These are phyloP conservation scores for Ceratitis capitata DNA, from an alignment of 1,140 invertebrate species.

Conservation along the genomic window DNA sequence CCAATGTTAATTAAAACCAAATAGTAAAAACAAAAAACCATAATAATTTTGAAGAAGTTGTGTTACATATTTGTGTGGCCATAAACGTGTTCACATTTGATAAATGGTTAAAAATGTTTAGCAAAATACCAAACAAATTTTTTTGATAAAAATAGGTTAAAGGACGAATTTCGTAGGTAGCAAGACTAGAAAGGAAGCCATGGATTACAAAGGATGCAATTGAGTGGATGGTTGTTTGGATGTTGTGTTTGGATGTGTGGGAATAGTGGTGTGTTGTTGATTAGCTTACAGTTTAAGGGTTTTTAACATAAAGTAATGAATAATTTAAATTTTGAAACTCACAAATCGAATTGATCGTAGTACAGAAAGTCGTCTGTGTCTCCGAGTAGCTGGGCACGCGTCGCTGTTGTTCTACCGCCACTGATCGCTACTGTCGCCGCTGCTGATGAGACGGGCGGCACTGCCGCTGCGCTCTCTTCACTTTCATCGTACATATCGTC, in stretches of 20 bases:
- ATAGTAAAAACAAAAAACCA: neutral
- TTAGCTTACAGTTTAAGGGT: conserved; percentile 32
- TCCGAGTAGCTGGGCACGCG: conserved; percentile 45
- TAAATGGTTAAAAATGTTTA: neutral
- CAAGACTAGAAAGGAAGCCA: conserved; percentile 41
- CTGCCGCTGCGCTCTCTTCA: conserved; percentile 38
- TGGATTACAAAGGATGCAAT: conserved; percentile 50
- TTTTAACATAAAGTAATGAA: neutral
- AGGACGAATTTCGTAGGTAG: neutral
- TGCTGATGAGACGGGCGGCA: neutral
- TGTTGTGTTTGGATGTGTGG: neutral
- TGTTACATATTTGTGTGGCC: neutral
- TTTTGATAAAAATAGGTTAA: neutral
- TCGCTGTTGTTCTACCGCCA: neutral
- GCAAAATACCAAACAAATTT: neutral
- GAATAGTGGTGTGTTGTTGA: neutral
- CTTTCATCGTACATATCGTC: conserved; percentile 42
- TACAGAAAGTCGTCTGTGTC: conserved; percentile 56
- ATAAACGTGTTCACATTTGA: neutral
- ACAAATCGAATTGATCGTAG: conserved; percentile 59
- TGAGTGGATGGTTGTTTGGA: neutral
- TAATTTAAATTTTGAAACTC: conserved; percentile 48
- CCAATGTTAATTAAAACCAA: neutral
- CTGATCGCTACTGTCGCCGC: neutral
- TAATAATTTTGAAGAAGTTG: conserved; percentile 14